Base-by-base conservation (phyloP, 1,140 invertebrate genomes). In the Drosophila sproati region DNA sequence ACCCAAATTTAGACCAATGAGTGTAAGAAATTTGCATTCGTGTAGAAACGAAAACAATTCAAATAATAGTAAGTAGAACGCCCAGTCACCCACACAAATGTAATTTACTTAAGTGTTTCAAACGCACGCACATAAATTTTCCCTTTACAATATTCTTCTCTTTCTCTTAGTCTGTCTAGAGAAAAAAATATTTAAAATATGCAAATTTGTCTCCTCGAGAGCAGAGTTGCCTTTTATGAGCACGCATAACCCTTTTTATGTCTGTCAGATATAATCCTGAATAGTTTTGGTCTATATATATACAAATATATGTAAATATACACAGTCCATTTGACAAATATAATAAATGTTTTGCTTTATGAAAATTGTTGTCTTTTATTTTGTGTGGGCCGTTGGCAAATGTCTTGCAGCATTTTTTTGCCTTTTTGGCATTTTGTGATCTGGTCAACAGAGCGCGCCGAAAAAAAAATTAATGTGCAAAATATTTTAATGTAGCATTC, bases 51-150 rank as follows among this genome's bases (percentile, higher is more conserved):
- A 75, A 64, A 71, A 71, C 67, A 71, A 71, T 71, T 75, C 71
- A 29, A 55, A 60, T 37, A 52, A 73, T 67, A 64, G 32, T 20
- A 20, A 20, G 20, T 20, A 20, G 20, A 67, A 4, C 52, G 31
- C n/a, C 61, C 12, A 34, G 35, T 28, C 43, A 48, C 73, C 77
- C 74, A 77, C 71, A 61, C 62, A 74, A 88, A 89, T 77, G 82
- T 88, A 88, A 88, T 88, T 89, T 88, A 67, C 64, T 88, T 88
- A 85, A 88, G 85, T 88, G 83, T 87, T 86, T 89, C 77, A 69
- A 80, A 80, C 76, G 71, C 68, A 86, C 80, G 78, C 62, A 81
- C 75, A 81, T 86, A 86, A 86, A 86, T 86, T 86, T 56, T 50
- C 63, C 48, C 59, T 35, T 59, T 56, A 73, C 60, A 73, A 68